Base-by-base conservation (phyloP, 2,113 vertebrate genomes). In the Eleginops maclovinus region DNA sequence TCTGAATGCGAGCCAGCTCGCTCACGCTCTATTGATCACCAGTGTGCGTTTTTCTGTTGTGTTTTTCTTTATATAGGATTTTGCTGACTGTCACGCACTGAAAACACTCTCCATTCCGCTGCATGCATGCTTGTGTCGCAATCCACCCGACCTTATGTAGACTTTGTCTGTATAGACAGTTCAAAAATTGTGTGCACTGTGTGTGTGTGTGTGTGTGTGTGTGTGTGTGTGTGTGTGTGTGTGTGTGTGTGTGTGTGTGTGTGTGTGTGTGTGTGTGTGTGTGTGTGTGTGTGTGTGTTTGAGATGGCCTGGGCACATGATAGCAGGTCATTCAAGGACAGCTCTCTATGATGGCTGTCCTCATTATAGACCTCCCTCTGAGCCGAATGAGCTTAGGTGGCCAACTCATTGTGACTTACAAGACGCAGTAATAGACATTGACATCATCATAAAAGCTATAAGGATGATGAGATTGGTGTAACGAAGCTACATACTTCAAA, bases 401-500 rank as follows among this genome's bases (percentile, higher is more conserved):
- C 80, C 72, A 55, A 76, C 77, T 77, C 50, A 82, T 67, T 72
- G 80, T 72, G 66, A 75, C 67, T 72, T 58, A 71, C 40, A 58
- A 17, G 67, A 56, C 43, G 43, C 17, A 74, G 51, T 81, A 87
- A 85, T 87, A 58, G 71, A 74, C 64, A 64, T 26, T 84, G 75
- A 81, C 70, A 74, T 76, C 49, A 62, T 72, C 36, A 49, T 79
- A 31, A 62, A 55, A 80, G 66, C 41, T 65, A 53, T 67, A 50
- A 40, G 17, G 77, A 77, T 76, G 69, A 85, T 82, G 77, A 84
- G 71, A 85, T 88, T 75, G 61, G 59, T 83, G 47, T 81, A 85
- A 85, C 59, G 71, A 85, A 83, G 77, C 71, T 55, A 47, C 49
- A 74, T 72, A 26, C 50, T 77, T 61, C 17, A 73, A 69, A 79